Evolutionary conservation across 2,888 invertebrate species (phyloP), one percentile per base, ranked within the genome.

Genomic region (Bibio marci): DNA sequence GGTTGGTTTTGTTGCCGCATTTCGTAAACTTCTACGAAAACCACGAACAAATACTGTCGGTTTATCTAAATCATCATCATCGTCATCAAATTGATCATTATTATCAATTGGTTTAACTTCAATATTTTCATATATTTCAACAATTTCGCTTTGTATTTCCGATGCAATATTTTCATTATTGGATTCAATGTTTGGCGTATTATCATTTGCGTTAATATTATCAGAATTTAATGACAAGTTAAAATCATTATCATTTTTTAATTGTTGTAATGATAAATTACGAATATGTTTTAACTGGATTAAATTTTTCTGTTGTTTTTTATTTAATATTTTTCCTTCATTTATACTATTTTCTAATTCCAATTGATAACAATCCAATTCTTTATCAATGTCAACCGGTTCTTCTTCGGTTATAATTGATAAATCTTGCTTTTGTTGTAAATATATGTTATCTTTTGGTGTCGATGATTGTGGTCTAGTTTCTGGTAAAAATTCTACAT

Each of bases 291-390:
- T 43, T 12, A 27, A 27, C 14, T 43, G 37, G 34, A 41, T 43
- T 18, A 39, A 30, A 30, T 39, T 39, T 34, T 39, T 39, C 3
- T 27, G 35, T 42, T 18, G 22, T 40, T 18, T 14, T 42, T 45
- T 46, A 40, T 56, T 60, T 25, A 53, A 51, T 28, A 55, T 41
- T 45, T 60, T 62, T 0, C 59, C 61, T 41, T 62, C 62, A 39
- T 62, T 62, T 12, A 62, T 62, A 46, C 62, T 62, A 27, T 62
- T 62, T 43, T 62, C 62, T 27, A 62, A 43, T 46, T 62, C 62
- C 30, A 61, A 40, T 41, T 62, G 62, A 45, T 62, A 62, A 6
- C 52, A 53, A 46, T 62, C 62, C 15, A 62, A 43, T 38, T 62
- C 61, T 35, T 55, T 55, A 14, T 57, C 61, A 43, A 62, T 62